A percentile compares a stretch with the other conserved stretches of the same genome.
phyloP scores from a whole-genome alignment of 2,113 vertebrate species.

The Chaetodon trifascialis region DNA sequence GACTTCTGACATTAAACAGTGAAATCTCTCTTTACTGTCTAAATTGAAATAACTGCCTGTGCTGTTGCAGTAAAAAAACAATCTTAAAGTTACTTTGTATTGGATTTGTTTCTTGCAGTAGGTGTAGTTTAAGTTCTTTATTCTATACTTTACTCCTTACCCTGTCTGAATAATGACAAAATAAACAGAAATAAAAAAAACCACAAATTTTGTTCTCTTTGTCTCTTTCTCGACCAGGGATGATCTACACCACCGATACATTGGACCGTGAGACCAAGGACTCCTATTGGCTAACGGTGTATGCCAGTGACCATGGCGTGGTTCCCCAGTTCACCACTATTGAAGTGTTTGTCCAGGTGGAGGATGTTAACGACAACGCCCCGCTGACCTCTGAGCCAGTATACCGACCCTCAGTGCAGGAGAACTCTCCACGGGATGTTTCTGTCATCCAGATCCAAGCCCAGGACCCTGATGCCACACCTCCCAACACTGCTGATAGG shows the following conservation, averaged over 20 bases:
- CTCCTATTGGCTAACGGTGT: constrained; percentile 96
- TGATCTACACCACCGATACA: constrained; percentile 94
- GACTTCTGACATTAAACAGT: background rate
- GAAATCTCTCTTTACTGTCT: background rate
- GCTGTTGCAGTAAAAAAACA: background rate
- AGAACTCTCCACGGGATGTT: constrained; percentile 95
- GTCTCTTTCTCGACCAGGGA: constrained; percentile 81
- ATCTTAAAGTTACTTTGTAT: background rate
- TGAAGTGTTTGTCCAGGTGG: constrained; percentile 94
- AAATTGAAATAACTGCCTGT: background rate
- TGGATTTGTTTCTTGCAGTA: background rate
- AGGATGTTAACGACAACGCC: constrained; percentile 97
- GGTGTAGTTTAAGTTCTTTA: background rate
- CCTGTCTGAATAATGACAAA: background rate
- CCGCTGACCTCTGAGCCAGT: constrained; percentile 93
- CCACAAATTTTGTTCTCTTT: background rate
- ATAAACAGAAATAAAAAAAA: background rate
- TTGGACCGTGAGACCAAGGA: constrained; percentile 94
- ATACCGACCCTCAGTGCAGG: constrained; percentile 89
- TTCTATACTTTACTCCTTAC: background rate
- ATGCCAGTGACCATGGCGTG: constrained; percentile 94
- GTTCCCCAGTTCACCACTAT: constrained; percentile 93
- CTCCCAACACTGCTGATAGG: constrained; percentile 77
- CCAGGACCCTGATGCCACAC: constrained; percentile 91
- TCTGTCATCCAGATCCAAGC: constrained; percentile 96